Conservation (phyloP, 2,888 invertebrate species). For the Sepiola atlantica region DNA sequence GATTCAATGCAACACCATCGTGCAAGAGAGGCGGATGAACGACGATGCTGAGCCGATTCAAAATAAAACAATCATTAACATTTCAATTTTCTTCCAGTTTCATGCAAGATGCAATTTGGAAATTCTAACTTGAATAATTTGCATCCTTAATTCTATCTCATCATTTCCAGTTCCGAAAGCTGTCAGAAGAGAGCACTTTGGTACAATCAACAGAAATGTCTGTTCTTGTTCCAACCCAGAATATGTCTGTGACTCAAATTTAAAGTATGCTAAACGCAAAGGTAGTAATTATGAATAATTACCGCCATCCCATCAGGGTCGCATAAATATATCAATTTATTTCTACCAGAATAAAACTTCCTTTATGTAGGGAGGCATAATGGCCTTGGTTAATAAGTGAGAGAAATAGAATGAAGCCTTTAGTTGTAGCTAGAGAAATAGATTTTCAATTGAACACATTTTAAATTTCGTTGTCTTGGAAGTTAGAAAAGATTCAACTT, state of each 20-base stretch:
- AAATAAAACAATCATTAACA: neutral
- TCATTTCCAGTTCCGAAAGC: neutral
- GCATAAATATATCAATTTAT: neutral
- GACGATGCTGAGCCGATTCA: neutral
- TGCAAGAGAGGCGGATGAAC: no score
- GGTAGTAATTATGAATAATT: constrained; percentile 8
- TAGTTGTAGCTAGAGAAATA: neutral
- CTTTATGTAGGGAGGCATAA: neutral
- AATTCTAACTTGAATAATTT: neutral
- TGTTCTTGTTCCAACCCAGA: neutral
- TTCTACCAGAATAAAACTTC: neutral
- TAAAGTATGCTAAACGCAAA: neutral
- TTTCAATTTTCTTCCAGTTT: neutral
- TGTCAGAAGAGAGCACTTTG: neutral
- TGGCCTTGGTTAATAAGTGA: neutral
- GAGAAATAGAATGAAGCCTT: neutral
- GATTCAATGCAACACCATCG: no score
- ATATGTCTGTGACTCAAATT: neutral
- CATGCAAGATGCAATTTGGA: neutral
- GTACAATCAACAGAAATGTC: neutral
- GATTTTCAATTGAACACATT: neutral
- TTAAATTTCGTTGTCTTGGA: neutral
- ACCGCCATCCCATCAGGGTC: neutral
- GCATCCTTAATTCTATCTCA: neutral
- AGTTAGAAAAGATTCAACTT: neutral